Evolutionary conservation across 1,140 invertebrate species (phyloP).

Genomic region (Homarus americanus): DNA sequence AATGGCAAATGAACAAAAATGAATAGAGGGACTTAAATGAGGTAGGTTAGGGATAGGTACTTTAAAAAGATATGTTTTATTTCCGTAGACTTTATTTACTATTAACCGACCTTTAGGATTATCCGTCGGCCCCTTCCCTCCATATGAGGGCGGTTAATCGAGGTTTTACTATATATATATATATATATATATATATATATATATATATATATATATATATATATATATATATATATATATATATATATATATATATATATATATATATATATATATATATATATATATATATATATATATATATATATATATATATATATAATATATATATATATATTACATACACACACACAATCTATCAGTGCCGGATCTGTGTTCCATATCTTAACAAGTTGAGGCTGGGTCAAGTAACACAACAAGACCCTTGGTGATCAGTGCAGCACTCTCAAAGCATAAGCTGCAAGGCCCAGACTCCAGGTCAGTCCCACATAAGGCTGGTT

Average conservation of each 20-base stretch:
- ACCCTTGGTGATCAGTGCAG: constrained; percentile 49
- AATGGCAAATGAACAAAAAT: too few species aligned
- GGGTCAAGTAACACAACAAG: constrained; percentile 39
- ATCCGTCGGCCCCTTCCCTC: too few species aligned
- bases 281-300: background rate
- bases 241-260: constrained; percentile 32
- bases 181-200: background rate
- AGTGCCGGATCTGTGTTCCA: constrained; percentile 55
- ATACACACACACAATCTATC: too few species aligned
- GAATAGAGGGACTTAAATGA: too few species aligned
- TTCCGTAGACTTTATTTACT: too few species aligned
- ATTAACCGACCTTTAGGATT: too few species aligned
- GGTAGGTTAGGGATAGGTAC: too few species aligned
- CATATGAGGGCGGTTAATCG: too few species aligned
- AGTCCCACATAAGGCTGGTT: constrained; percentile 46
- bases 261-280: background rate
- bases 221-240: constrained; percentile 23
- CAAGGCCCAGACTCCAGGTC: constrained; percentile 40
- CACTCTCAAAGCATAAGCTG: constrained; percentile 48
- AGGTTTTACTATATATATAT: too few species aligned
- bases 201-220: background rate
- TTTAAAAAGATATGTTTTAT: too few species aligned
- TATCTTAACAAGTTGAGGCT: constrained; percentile 53
- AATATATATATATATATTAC: constrained; percentile 51
- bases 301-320: constrained; percentile 61